phyloP scores from a whole-genome alignment of 2,113 vertebrate species.

The Oophaga pumilio region DNA sequence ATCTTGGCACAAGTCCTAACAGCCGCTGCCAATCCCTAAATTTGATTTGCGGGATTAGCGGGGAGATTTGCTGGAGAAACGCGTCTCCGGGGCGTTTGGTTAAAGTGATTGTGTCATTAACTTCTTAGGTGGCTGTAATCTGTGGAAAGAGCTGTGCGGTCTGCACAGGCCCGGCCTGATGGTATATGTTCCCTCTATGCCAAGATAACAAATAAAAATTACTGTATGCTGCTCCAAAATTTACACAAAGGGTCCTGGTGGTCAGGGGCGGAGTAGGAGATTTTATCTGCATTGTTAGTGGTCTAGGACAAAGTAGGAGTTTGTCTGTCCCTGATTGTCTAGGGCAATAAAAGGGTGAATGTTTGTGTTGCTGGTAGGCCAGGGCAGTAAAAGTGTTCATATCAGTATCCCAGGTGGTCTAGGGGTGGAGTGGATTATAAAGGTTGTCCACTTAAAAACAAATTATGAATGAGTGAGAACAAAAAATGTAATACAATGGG shows the following conservation, averaged over 20 bases:
- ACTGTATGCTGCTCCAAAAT: no score
- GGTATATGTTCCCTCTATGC: background rate
- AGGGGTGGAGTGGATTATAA: background rate
- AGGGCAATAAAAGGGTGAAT: no score
- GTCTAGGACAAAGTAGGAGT: background rate
- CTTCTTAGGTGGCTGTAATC: conserved; percentile 1
- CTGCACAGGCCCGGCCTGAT: background rate
- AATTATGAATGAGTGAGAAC: no score
- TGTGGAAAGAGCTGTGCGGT: background rate
- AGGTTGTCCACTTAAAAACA: no score
- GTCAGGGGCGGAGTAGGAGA: background rate
- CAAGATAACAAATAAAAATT: background rate
- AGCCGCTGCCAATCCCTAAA: conserved; percentile 33
- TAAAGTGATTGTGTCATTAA: conserved; percentile 58
- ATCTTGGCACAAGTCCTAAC: conserved; percentile 15
- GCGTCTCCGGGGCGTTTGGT: conserved; percentile 33
- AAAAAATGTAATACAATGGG: no score
- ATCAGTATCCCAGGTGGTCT: background rate
- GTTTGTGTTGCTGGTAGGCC: background rate
- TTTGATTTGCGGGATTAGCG: conserved; percentile 59
- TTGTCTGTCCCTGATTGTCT: background rate
- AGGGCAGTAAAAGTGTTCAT: background rate
- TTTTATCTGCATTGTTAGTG: background rate
- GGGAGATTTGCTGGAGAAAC: conserved; percentile 53
- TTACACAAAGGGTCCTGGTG: no score